phyloP scores from a whole-genome alignment of 2,888 invertebrate genomes.

The Melanostoma mellinum region DNA sequence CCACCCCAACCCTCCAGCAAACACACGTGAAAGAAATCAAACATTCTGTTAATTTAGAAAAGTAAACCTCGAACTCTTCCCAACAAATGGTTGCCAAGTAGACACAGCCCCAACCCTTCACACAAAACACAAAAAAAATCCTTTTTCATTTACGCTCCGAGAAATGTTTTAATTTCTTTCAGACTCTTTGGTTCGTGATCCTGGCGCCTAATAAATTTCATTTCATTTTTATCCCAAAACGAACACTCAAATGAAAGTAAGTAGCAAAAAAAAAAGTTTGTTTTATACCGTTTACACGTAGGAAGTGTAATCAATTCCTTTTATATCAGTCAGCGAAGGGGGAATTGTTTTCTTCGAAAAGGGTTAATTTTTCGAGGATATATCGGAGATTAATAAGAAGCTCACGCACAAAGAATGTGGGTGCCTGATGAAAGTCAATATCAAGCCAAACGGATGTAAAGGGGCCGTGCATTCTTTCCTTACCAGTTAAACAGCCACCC shows the following conservation, averaged over 20 bases:
- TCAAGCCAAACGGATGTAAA: conserved; percentile 28
- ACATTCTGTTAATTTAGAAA: conserved; percentile 73
- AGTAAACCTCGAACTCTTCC: conserved; percentile 62
- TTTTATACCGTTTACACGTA: conserved; percentile 43
- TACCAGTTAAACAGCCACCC: no score
- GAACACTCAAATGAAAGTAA: conserved; percentile 57
- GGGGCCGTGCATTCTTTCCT: not conserved
- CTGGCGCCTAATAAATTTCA: conserved; percentile 73
- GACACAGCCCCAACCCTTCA: conserved; percentile 29
- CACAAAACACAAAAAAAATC: conserved; percentile 22
- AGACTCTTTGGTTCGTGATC: conserved; percentile 72
- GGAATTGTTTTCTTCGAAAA: conserved; percentile 54
- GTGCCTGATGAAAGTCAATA: conserved; percentile 60
- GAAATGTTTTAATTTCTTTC: conserved; percentile 73
- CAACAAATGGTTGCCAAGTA: conserved; percentile 53
- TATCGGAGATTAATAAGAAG: conserved; percentile 68
- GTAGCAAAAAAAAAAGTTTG: conserved; percentile 28
- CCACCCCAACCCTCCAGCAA: conserved; percentile 16
- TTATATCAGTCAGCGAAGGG: conserved; percentile 38
- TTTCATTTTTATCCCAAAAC: conserved; percentile 72
- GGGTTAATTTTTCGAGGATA: conserved; percentile 64
- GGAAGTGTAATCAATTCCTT: conserved; percentile 69
- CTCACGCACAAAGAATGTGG: conserved; percentile 66
- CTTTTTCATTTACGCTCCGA: conserved; percentile 69
- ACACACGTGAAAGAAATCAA: conserved; percentile 72